Evolutionary conservation across 2,888 invertebrate genomes (phyloP).

Genomic region (Dione vanillae): DNA sequence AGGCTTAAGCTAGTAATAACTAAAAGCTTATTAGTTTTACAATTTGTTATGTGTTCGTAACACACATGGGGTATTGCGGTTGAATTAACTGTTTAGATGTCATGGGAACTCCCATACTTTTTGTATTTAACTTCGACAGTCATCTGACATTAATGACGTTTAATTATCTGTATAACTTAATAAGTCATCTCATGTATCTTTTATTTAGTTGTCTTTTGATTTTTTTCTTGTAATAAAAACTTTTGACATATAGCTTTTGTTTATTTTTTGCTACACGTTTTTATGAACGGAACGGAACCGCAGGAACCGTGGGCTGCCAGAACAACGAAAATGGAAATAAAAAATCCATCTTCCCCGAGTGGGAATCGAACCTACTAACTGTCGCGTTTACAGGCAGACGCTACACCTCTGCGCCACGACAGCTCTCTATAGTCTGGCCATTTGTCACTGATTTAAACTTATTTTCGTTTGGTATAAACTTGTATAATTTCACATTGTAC

Average conservation of each 20-base stretch:
- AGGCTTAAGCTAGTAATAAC: too few relatives aligned
- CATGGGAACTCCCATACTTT: slow-evolving; percentile 24
- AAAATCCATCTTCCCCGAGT: too few relatives aligned
- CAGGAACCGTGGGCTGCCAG: too few relatives aligned
- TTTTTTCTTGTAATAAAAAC: neutral
- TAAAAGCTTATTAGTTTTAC: too few relatives aligned
- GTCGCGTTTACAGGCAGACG: neutral
- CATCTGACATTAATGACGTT: neutral
- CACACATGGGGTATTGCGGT: neutral
- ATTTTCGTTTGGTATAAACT: too few relatives aligned
- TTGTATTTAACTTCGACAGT: slow-evolving; percentile 1
- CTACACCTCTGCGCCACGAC: neutral
- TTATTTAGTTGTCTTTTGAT: neutral
- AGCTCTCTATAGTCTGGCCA: too few relatives aligned
- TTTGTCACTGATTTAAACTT: too few relatives aligned
- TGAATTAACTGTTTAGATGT: slow-evolving; percentile 21
- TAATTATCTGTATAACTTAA: slow-evolving; percentile 8
- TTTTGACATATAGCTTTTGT: too few relatives aligned
- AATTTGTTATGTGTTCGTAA: too few relatives aligned
- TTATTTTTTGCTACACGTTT: neutral
- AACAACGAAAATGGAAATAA: too few relatives aligned
- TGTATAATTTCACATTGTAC: too few relatives aligned
- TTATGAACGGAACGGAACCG: too few relatives aligned
- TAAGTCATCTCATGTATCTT: neutral
- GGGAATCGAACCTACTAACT: neutral